Evolutionary conservation across 2,797 vertebrate genomes (phyloP).

Genomic region (Gobionotothen gibberifrons): DNA sequence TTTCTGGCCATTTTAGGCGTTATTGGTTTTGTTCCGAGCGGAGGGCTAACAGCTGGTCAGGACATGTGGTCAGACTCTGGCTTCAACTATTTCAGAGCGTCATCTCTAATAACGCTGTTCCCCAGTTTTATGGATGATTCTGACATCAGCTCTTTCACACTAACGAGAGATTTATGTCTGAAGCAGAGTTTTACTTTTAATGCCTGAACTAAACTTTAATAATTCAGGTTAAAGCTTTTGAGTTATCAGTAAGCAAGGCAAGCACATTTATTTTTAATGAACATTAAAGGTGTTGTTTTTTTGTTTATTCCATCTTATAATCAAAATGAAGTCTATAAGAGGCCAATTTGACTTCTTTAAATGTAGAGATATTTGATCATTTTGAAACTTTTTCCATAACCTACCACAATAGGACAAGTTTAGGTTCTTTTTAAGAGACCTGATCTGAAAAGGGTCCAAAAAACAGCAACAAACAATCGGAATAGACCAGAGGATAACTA

Average conservation of each 20-base stretch:
- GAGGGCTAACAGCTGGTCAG: conserved; percentile 63
- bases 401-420: background rate
- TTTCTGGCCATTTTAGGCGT: conserved; percentile 55
- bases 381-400: background rate
- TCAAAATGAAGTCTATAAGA: background rate
- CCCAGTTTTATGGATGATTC: conserved; percentile 51
- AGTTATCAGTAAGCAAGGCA: background rate
- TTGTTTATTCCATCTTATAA: background rate
- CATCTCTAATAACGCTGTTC: conserved; percentile 56
- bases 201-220: background rate
- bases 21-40: conserved; percentile 54
- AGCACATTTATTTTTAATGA: background rate
- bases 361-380: background rate
- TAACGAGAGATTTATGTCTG: conserved; percentile 30
- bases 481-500: background rate
- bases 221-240: no score
- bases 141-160: conserved; percentile 49
- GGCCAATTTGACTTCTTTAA: background rate
- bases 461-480: background rate
- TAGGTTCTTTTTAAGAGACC: background rate
- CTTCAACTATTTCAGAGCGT: conserved; percentile 55
- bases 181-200: conserved; percentile 24
- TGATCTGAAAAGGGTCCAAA: background rate
- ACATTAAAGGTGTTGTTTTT: background rate
- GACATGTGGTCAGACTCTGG: conserved; percentile 59